A percentile compares a stretch with the other conserved stretches of the same genome.
Evolutionary conservation across 2,797 vertebrate genomes (phyloP).

Genomic region (Buceros bicornis): DNA sequence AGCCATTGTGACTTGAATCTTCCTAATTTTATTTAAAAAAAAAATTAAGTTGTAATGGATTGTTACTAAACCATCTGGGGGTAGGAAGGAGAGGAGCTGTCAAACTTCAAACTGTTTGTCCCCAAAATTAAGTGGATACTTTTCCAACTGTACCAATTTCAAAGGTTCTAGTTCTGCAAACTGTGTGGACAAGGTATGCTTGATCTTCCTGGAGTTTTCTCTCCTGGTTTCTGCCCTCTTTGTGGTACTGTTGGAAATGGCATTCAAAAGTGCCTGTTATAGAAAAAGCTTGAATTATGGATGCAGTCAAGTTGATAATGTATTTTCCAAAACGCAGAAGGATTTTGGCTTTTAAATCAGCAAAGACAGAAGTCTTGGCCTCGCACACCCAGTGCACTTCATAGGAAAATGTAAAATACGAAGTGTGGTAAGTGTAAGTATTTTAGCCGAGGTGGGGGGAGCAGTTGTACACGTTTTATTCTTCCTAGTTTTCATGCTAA

Average conservation of each 20-base stretch:
- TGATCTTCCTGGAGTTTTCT: not conserved
- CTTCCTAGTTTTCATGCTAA: not conserved
- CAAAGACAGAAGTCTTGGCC: not conserved
- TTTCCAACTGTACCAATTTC: not conserved
- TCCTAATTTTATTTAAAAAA: not conserved
- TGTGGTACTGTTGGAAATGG: not conserved
- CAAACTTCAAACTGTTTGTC: not conserved
- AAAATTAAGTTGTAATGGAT: not conserved
- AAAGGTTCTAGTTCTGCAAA: not conserved
- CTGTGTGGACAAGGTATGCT: not conserved
- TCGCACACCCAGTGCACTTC: rapidly evolving
- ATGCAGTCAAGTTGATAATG: not conserved
- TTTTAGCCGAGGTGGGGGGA: not conserved
- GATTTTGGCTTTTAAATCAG: not conserved
- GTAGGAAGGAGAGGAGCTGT: not conserved
- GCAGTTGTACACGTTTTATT: not conserved
- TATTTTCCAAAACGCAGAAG: not conserved
- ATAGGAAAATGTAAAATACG: not conserved
- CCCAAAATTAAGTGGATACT: not conserved
- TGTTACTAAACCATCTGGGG: not conserved
- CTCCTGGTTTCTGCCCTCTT: not conserved
- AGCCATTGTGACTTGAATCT: not conserved
- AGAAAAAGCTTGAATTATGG: not conserved
- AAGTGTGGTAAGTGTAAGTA: not conserved
- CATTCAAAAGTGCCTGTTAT: not conserved